phyloP scores from a whole-genome alignment of 2,888 invertebrate genomes.

The Hirtodrosophila alboralis region DNA sequence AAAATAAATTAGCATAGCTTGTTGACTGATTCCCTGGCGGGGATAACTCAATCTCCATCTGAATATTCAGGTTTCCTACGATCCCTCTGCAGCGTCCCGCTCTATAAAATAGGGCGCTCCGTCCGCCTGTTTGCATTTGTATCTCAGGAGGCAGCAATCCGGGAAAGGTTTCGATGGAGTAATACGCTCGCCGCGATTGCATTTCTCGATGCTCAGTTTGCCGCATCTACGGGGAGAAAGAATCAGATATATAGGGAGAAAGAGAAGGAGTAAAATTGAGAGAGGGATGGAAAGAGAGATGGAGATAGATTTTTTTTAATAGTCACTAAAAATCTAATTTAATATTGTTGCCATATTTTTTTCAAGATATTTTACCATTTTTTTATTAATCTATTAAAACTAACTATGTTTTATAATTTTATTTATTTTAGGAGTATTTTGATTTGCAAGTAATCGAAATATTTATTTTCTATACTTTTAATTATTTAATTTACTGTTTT shows the following conservation, averaged over 20 bases:
- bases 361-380: no score
- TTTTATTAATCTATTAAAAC: no score
- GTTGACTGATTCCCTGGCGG: conserved; percentile 8
- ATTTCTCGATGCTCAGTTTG: conserved; percentile 74
- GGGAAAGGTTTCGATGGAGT: conserved; percentile 77
- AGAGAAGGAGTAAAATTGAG: not conserved
- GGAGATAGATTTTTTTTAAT: not conserved
- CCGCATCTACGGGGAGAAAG: conserved; percentile 80
- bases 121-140: conserved; percentile 79
- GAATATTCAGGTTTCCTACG: conserved; percentile 11
- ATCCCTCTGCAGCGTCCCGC: conserved; percentile 52
- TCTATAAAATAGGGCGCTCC: conserved; percentile 78
- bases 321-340: no score
- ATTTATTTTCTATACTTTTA: no score
- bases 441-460: no score
- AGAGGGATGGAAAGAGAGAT: no score
- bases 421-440: no score
- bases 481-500: no score
- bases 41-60: not conserved
- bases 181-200: conserved; percentile 81
- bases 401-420: no score
- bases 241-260: not conserved
- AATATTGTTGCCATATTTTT: no score
- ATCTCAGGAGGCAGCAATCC: conserved; percentile 79
- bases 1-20: conserved; percentile 57